Percentiles rank a stretch among this genome's conserved stretches.
phyloP scores from a whole-genome alignment of 2,113 vertebrate species.

The Indicator maculatus region DNA sequence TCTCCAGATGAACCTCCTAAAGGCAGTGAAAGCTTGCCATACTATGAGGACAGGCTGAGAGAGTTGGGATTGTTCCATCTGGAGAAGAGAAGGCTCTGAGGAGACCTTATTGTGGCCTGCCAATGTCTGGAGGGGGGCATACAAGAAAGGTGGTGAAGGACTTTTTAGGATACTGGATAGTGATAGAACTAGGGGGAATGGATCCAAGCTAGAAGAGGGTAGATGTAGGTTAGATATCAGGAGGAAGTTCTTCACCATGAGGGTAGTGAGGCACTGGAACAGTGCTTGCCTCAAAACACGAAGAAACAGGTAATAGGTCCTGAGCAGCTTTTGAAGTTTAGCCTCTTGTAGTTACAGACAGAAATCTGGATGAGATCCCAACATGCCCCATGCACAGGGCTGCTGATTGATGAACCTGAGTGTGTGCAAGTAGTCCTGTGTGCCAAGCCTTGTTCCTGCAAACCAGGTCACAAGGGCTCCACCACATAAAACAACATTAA shows the following conservation, averaged over 20 bases:
- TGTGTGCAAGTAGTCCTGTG: fast-evolving
- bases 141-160: no score
- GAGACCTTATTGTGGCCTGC: no score
- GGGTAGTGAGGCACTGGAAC: no score
- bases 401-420: background rate
- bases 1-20: background rate
- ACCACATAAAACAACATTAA: background rate
- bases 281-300: background rate
- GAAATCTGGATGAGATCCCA: background rate
- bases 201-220: no score
- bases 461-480: background rate
- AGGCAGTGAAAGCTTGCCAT: background rate
- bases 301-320: background rate
- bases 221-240: no score
- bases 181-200: no score
- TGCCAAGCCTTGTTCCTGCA: background rate
- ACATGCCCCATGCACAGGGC: fast-evolving
- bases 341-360: background rate
- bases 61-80: no score
- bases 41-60: no score
- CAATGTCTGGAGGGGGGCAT: no score
- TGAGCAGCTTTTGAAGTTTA: background rate
- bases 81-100: no score
- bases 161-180: no score
- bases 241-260: no score